Evolutionary conservation across 2,888 invertebrate species (phyloP).

Genomic region (Amitus sp.): DNA sequence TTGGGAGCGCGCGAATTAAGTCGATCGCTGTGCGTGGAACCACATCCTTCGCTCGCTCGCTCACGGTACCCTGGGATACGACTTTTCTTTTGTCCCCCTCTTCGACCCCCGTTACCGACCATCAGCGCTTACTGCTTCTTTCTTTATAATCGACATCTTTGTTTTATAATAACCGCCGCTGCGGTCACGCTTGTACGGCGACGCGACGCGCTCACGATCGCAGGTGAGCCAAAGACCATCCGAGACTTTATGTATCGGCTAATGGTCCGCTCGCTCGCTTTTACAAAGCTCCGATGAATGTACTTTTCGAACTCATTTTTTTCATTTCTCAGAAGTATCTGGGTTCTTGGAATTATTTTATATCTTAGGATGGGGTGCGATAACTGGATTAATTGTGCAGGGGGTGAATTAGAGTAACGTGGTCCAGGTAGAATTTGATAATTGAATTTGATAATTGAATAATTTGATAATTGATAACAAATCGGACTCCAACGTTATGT

Average conservation of each 20-base stretch:
- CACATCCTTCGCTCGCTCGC: conserved; percentile 62
- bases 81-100: conserved; percentile 46
- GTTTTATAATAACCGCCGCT: conserved; percentile 63
- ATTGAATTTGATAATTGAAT: too few relatives aligned
- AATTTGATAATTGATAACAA: too few relatives aligned
- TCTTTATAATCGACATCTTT: conserved; percentile 64
- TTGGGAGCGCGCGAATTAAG: conserved; percentile 62
- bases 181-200: conserved; percentile 48
- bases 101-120: conserved; percentile 32
- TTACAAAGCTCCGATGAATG: conserved; percentile 15
- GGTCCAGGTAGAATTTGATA: too few relatives aligned
- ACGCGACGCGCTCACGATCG: conserved; percentile 29
- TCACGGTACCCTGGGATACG: conserved; percentile 50
- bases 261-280: conserved; percentile 26
- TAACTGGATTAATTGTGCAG: too few relatives aligned
- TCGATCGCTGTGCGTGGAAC: conserved; percentile 65
- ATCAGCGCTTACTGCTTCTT: conserved; percentile 52
- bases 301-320: conserved; percentile 27
- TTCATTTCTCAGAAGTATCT: too few relatives aligned
- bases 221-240: conserved; percentile 20
- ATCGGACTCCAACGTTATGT: too few relatives aligned
- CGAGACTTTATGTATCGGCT: conserved; percentile 30
- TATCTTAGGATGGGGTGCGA: too few relatives aligned
- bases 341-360: too few relatives aligned
- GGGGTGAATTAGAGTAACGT: too few relatives aligned